A percentile compares a stretch with the other conserved stretches of the same genome.
phyloP scores from a whole-genome alignment of 2,797 vertebrate genomes.

The Cuculus canorus region DNA sequence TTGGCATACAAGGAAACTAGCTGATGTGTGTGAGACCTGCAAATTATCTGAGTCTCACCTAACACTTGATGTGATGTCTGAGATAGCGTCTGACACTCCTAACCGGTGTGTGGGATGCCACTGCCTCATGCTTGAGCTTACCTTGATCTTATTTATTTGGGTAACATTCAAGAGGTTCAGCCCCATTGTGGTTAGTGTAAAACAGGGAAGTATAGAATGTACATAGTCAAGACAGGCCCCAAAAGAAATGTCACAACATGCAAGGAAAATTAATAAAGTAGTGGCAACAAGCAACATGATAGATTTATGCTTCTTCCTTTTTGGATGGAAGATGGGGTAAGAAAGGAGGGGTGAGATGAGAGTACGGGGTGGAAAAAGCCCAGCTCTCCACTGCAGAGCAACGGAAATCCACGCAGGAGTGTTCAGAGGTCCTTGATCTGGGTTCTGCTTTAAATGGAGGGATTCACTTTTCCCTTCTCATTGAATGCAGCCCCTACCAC shows the following conservation, averaged over 20 bases:
- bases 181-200: neutral
- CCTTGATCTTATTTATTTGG: neutral
- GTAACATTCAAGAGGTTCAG: neutral
- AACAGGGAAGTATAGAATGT: neutral
- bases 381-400: neutral
- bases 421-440: neutral
- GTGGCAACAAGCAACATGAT: neutral
- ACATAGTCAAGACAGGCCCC: neutral
- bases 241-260: neutral
- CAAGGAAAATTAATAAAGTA: neutral
- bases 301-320: neutral
- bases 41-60: neutral
- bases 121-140: neutral
- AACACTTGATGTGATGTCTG: neutral
- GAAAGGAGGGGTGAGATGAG: neutral
- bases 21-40: neutral
- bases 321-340: neutral
- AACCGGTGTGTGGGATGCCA: neutral
- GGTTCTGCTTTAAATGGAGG: neutral
- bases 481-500: neutral
- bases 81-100: neutral
- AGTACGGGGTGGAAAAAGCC: neutral
- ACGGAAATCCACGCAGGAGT: neutral
- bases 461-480: neutral
- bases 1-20: neutral